phyloP scores from a whole-genome alignment of 2,888 invertebrate species.

The Sminthurinus aureus region DNA sequence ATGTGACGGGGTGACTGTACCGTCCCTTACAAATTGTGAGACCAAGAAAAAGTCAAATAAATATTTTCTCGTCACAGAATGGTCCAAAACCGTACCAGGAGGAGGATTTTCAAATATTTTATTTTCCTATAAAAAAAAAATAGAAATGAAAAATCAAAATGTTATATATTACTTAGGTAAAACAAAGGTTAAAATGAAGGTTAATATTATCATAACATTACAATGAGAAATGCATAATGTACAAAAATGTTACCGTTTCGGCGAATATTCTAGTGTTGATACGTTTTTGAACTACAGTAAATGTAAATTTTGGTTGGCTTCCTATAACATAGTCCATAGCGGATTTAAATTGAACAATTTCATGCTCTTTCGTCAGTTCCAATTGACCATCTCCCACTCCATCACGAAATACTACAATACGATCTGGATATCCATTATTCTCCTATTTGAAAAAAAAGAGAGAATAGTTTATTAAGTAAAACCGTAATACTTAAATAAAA shows the following conservation, averaged over 20 bases:
- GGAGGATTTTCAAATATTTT: constrained; percentile 71
- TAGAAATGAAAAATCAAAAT: background rate
- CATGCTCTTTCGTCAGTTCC: constrained; percentile 74
- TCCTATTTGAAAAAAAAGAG: constrained; percentile 61
- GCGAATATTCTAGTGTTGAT: constrained; percentile 69
- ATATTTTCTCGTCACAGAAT: constrained; percentile 76
- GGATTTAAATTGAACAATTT: constrained; percentile 76
- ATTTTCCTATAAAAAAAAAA: constrained; percentile 8
- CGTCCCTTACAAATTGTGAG: constrained; percentile 79
- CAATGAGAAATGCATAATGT: no score
- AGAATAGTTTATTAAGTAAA: no score
- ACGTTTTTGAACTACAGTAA: constrained; percentile 90
- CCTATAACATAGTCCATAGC: constrained; percentile 65
- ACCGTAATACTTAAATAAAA: no score
- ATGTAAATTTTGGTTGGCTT: constrained; percentile 71
- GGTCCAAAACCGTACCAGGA: constrained; percentile 88
- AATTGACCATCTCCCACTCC: constrained; percentile 93
- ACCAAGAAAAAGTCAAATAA: constrained; percentile 90
- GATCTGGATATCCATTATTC: constrained; percentile 76
- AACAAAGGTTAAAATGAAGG: no score
- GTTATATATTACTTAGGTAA: no score
- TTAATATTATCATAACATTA: no score
- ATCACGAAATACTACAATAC: constrained; percentile 88
- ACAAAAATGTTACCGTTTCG: no score
- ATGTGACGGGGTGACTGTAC: constrained; percentile 68